phyloP scores from a whole-genome alignment of 2,113 vertebrate genomes.

The Salminus brasiliensis region DNA sequence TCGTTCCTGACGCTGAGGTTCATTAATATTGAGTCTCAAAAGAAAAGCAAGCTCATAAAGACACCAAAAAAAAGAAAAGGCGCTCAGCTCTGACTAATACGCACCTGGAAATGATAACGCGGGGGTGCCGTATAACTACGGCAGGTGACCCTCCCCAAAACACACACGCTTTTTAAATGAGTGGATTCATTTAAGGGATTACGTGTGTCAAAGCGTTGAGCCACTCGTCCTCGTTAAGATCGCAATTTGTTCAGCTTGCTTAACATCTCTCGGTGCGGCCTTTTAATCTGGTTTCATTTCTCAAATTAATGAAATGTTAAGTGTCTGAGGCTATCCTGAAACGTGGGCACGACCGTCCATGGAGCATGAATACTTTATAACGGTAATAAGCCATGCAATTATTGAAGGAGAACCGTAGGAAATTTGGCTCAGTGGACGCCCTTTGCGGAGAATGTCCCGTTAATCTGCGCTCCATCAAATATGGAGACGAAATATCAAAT shows the following conservation, averaged over 20 bases:
- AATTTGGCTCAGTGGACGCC: slow-evolving; percentile 27
- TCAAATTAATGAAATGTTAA: slow-evolving; percentile 47
- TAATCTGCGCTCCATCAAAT: slow-evolving; percentile 18
- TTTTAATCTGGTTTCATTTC: slow-evolving; percentile 53
- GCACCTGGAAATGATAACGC: not conserved
- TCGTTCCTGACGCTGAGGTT: too few species aligned
- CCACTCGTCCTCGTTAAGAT: slow-evolving; percentile 49
- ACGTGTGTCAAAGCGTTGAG: slow-evolving; percentile 44
- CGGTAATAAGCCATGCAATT: slow-evolving; percentile 54
- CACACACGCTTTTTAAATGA: slow-evolving; percentile 29
- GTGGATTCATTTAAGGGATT: slow-evolving; percentile 43
- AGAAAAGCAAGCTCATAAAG: not conserved
- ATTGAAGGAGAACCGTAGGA: slow-evolving; percentile 35
- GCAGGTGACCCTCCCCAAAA: slow-evolving; percentile 15
- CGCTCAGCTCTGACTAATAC: not conserved
- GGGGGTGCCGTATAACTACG: not conserved
- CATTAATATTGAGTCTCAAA: not conserved
- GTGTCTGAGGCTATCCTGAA: slow-evolving; percentile 36
- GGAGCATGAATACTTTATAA: slow-evolving; percentile 57
- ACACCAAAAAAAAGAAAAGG: not conserved
- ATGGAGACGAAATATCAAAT: not conserved
- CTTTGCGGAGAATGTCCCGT: not conserved
- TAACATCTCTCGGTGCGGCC: slow-evolving; percentile 39
- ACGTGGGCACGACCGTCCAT: slow-evolving; percentile 44
- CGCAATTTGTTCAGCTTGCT: slow-evolving; percentile 44